These are phyloP conservation scores for Hyles lineata DNA, from an alignment of 2,888 invertebrate species.

Conservation along the genomic window DNA sequence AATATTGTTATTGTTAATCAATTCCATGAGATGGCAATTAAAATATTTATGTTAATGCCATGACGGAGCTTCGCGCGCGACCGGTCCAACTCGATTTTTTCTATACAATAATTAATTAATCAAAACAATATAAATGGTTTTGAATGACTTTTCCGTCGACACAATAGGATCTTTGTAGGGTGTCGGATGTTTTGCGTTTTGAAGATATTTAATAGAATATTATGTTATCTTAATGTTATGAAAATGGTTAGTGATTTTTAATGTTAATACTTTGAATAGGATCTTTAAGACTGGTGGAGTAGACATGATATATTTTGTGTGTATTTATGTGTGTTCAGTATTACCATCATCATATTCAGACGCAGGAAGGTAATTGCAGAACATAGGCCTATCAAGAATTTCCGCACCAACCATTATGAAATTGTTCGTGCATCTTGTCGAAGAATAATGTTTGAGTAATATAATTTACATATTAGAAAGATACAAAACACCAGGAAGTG, in stretches of 20 bases:
- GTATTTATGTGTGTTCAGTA: too few relatives aligned
- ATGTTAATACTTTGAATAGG: too few relatives aligned
- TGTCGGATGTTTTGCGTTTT: not conserved
- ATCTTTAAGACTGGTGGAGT: too few relatives aligned
- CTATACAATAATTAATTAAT: constrained; percentile 67
- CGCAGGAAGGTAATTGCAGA: too few relatives aligned
- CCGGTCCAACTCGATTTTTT: constrained; percentile 65
- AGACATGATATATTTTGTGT: too few relatives aligned
- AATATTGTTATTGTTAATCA: constrained; percentile 31
- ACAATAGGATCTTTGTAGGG: constrained; percentile 34
- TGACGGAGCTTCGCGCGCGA: constrained; percentile 55
- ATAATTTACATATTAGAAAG: too few relatives aligned
- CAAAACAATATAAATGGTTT: constrained; percentile 67
- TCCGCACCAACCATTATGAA: too few relatives aligned
- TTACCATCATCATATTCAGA: too few relatives aligned
- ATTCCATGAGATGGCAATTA: constrained; percentile 63
- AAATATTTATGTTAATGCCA: constrained; percentile 77
- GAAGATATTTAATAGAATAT: not conserved
- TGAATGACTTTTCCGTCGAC: constrained; percentile 56
- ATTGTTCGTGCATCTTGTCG: too few relatives aligned
- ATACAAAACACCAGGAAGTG: not conserved
- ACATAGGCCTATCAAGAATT: too few relatives aligned
- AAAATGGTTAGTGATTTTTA: not conserved
- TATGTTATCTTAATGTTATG: not conserved
- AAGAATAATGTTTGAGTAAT: too few relatives aligned